phyloP scores from a whole-genome alignment of 2,797 vertebrate genomes.

The Varecia variegata region DNA sequence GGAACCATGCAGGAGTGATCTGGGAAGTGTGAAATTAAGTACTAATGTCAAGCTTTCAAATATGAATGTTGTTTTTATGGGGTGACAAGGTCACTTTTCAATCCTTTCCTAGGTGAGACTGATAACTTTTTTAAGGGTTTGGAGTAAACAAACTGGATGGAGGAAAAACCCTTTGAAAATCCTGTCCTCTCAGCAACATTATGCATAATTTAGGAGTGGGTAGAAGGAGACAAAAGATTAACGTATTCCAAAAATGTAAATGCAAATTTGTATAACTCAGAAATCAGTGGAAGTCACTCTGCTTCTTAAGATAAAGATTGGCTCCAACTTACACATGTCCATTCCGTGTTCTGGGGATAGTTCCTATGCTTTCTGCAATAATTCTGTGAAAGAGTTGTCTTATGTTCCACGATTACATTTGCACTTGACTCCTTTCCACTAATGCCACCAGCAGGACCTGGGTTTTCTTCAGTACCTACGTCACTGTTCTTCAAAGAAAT shows the following conservation, averaged over 20 bases:
- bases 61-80: neutral
- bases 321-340: fast-evolving
- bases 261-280: neutral
- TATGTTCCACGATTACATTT: fast-evolving
- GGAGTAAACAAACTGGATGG: neutral
- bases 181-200: neutral
- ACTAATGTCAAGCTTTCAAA: neutral
- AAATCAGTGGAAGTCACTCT: neutral
- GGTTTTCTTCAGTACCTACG: neutral
- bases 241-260: neutral
- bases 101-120: neutral
- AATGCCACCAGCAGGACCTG: neutral
- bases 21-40: neutral
- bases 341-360: no score
- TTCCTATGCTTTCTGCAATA: neutral
- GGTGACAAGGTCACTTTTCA: neutral
- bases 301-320: neutral
- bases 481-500: neutral
- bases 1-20: neutral
- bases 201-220: neutral
- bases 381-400: neutral
- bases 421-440: neutral
- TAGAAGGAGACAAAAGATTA: neutral
- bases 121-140: neutral
- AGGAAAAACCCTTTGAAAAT: neutral